Evolutionary conservation across 1,140 invertebrate species (phyloP), one percentile per base, ranked within the genome.

Genomic region (Meteorus sp.): DNA sequence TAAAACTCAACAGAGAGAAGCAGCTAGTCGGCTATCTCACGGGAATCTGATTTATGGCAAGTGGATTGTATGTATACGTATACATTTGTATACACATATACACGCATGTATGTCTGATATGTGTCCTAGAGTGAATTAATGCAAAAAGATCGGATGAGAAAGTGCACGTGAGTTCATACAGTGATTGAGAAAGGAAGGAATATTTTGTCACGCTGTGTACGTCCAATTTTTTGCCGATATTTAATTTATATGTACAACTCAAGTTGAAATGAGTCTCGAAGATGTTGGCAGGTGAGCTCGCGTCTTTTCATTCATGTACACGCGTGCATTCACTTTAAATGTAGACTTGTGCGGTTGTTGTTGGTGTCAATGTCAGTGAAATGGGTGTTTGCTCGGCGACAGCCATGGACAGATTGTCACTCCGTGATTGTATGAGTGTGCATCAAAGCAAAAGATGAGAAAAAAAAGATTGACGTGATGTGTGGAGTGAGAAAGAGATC

Each of bases 41-140:
- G 71, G 68, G 75, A 78, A 79, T 78, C 77, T 78, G 75, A 79
- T 78, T 79, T 79, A 79, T 77, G 68, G 74, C 68, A 63, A 27
- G 39, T 31, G 41, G 19, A n/a, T 23, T 13, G 6, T 61, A 63
- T 58, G 61, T 61, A 55, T 65, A 52, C 41, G 58, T 43, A 29
- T 43, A 29, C 31, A 47, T 61, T 65, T 65, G 62, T 67, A 48
- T 37, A 62, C 57, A 62, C 44, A 62, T 52, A 64, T 61, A 66
- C 55, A 67, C 53, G 55, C 59, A 64, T 67, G 64, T n/a, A n/a
- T n/a, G n/a, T n/a, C n/a, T n/a, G n/a, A n/a, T n/a, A 66, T 70
- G 72, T 39, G 35, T 27, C 11, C 11, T 29, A 5, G 19, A 51
- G 37, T 20, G 19, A 25, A 56, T 52, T 31, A 13, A 61, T 44